These are phyloP conservation scores for Napeogenes inachia DNA, from an alignment of 2,888 invertebrate genomes.

Conservation along the genomic window DNA sequence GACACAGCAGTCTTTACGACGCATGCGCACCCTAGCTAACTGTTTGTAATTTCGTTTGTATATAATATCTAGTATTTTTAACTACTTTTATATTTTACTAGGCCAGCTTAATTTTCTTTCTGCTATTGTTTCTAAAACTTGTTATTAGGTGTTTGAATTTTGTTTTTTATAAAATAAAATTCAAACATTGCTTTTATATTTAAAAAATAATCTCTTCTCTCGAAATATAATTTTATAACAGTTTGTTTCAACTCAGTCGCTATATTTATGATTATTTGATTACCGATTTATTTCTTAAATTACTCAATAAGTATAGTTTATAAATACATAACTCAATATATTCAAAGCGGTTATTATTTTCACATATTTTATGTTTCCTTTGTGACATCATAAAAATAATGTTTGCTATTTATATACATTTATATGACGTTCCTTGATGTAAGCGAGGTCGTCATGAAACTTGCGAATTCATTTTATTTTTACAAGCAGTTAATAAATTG, in stretches of 20 bases:
- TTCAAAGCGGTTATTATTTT: constrained; percentile 19
- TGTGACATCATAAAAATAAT: constrained; percentile 35
- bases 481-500: neutral
- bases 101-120: neutral
- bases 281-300: no score
- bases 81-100: neutral
- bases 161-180: constrained; percentile 1
- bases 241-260: no score
- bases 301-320: neutral
- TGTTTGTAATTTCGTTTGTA: neutral
- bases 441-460: constrained; percentile 16
- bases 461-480: neutral
- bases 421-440: constrained; percentile 18
- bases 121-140: no score
- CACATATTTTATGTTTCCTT: constrained; percentile 35
- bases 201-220: no score
- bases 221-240: no score
- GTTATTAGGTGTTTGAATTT: neutral
- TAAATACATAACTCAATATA: constrained; percentile 12
- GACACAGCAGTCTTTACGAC: constrained; percentile 10
- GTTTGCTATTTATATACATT: constrained; percentile 14
- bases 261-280: no score
- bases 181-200: no score
- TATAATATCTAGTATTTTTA: neutral
- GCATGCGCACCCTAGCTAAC: constrained; percentile 1